These are phyloP conservation scores for Euglossa dilemma DNA, from an alignment of 1,140 invertebrate species.

Conservation along the genomic window DNA sequence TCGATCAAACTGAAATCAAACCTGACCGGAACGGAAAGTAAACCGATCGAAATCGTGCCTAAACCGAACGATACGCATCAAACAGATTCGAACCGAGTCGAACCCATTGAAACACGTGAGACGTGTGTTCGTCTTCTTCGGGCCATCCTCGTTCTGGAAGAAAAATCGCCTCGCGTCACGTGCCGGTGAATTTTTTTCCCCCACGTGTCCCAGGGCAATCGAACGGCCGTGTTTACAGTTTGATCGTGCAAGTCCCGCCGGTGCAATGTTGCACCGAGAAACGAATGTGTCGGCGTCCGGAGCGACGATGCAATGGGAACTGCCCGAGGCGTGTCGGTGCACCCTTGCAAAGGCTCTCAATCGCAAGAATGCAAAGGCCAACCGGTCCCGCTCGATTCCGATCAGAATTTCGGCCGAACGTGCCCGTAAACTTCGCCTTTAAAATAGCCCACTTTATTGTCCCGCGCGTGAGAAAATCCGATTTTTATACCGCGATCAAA, in stretches of 20 bases:
- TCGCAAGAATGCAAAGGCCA: conserved; percentile 63
- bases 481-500: background rate
- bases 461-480: background rate
- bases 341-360: conserved; percentile 70
- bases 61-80: too few species aligned
- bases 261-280: conserved; percentile 56
- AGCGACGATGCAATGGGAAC: conserved; percentile 71
- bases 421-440: conserved; percentile 40
- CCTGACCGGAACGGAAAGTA: too few species aligned
- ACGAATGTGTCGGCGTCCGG: conserved; percentile 60
- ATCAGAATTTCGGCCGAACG: conserved; percentile 52
- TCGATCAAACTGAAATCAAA: too few species aligned
- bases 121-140: background rate
- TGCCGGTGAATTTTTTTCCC: background rate
- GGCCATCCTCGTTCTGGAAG: background rate
- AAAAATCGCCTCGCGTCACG: background rate
- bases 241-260: conserved; percentile 38
- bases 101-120: too few species aligned
- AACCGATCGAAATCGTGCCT: too few species aligned
- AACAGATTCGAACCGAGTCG: too few species aligned
- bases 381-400: conserved; percentile 52
- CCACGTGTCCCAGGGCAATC: background rate
- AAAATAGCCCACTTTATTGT: conserved; percentile 26
- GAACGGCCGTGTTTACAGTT: conserved; percentile 51
- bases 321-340: conserved; percentile 71